A percentile compares a stretch with the other conserved stretches of the same genome.
Conservation (phyloP, 1,140 invertebrate species). For the Drosophila lacteicornis region DNA sequence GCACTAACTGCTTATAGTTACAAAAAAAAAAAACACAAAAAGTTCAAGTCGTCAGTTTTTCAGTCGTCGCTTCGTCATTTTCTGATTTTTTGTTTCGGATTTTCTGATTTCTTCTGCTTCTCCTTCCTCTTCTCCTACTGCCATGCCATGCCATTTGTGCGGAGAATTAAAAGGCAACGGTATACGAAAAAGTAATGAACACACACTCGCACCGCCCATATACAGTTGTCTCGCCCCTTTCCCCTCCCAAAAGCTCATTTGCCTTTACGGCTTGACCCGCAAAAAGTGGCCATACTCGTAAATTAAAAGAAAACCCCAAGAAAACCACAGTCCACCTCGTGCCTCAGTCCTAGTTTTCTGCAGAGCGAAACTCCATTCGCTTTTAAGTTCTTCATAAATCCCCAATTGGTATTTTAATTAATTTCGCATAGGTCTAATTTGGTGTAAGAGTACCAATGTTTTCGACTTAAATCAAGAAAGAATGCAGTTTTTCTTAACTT, state of each 20-base stretch:
- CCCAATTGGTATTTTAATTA: background rate
- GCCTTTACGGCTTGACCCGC: slow-evolving; percentile 28
- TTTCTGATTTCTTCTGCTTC: slow-evolving; percentile 36
- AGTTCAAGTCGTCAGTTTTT: slow-evolving; percentile 69
- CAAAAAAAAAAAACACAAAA: slow-evolving; percentile 33
- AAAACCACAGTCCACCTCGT: slow-evolving; percentile 1
- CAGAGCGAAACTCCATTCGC: background rate
- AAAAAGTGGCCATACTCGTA: slow-evolving; percentile 26
- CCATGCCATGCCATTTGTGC: slow-evolving; percentile 64
- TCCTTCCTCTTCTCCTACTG: slow-evolving; percentile 27
- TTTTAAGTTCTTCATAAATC: background rate
- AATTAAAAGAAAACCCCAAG: slow-evolving; percentile 4
- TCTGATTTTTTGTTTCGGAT: slow-evolving; percentile 35
- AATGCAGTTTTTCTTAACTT: no score
- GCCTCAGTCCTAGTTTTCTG: background rate
- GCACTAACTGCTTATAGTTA: slow-evolving; percentile 40
- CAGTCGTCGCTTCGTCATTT: slow-evolving; percentile 50
- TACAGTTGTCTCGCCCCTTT: slow-evolving; percentile 16
- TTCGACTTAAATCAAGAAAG: no score
- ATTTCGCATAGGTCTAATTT: no score
- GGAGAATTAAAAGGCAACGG: slow-evolving; percentile 74
- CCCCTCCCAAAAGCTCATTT: slow-evolving; percentile 40
- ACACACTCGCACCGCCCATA: slow-evolving; percentile 23
- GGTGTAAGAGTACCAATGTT: no score
- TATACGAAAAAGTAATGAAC: slow-evolving; percentile 67